A percentile compares a stretch with the other conserved stretches of the same genome.
Evolutionary conservation across 2,113 vertebrate species (phyloP).

Genomic region (Pseudopipra pipra): DNA sequence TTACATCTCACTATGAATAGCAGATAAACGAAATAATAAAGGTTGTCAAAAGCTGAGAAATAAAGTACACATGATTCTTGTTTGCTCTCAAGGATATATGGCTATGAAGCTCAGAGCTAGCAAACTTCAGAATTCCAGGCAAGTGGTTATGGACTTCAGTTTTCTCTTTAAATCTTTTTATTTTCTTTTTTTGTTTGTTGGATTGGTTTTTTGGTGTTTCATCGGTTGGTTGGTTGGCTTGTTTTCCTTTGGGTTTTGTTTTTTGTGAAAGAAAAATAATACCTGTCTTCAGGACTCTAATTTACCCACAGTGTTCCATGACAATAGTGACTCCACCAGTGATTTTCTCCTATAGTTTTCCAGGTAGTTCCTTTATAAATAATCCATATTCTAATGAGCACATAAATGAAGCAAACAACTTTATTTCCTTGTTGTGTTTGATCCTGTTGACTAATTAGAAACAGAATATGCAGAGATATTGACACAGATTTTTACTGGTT

Average conservation of each 20-base stretch:
- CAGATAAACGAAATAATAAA: constrained; percentile 79
- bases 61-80: constrained; percentile 47
- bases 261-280: not conserved
- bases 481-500: constrained; percentile 7
- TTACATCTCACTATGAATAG: constrained; percentile 78
- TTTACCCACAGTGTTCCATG: not conserved
- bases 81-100: constrained; percentile 62
- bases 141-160: not conserved
- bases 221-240: not conserved
- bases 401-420: constrained; percentile 12
- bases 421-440: not conserved
- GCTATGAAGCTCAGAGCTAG: constrained; percentile 4
- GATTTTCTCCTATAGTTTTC: not conserved
- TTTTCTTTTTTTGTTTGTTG: not conserved
- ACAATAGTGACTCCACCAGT: not conserved
- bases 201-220: no score
- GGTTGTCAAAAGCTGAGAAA: constrained; percentile 71
- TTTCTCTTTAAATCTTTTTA: not conserved
- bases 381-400: constrained; percentile 11
- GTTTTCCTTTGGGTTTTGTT: not conserved
- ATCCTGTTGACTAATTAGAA: constrained; percentile 44
- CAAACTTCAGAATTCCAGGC: constrained; percentile 43
- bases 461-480: not conserved
- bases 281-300: not conserved
- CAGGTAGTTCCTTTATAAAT: not conserved